Evolutionary conservation across 2,113 vertebrate species (phyloP).

Genomic region (Oreochromis tanganicae): DNA sequence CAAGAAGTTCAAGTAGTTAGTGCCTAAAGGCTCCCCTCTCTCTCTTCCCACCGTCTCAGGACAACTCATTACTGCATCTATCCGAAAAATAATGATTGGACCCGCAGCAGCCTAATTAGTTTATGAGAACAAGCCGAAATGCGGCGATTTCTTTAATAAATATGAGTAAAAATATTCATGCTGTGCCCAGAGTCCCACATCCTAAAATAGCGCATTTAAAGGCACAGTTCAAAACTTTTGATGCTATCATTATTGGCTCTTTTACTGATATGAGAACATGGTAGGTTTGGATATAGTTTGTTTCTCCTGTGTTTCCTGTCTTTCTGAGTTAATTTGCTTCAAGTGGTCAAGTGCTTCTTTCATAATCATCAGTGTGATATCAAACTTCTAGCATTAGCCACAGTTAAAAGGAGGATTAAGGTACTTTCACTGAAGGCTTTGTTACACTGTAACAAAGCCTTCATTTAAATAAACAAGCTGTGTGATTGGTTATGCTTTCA

Average conservation of each 20-base stretch:
- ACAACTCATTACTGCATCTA: constrained; percentile 1
- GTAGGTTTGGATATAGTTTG: not conserved
- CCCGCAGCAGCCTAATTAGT: not conserved
- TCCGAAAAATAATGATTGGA: not conserved
- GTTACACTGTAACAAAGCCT: not conserved
- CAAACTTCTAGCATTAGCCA: not conserved
- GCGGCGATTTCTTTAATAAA: not conserved
- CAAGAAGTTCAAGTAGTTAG: not conserved
- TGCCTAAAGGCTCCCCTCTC: not conserved
- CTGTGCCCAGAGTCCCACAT: not conserved
- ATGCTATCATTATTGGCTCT: not conserved
- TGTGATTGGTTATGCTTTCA: not conserved
- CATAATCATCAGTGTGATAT: not conserved
- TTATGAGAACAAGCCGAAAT: not conserved
- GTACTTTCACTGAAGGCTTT: no score
- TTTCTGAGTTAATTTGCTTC: not conserved
- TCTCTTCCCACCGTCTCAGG: not conserved
- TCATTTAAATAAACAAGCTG: not conserved
- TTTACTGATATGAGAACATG: not conserved
- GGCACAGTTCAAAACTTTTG: not conserved
- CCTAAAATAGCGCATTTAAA: not conserved
- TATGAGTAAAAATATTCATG: not conserved
- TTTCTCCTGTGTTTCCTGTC: not conserved
- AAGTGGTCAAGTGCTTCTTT: not conserved
- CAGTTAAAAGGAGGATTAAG: not conserved